These are phyloP conservation scores for Isaurus tuberculatus DNA, from an alignment of 92 coral and sea anemone genomes.

Conservation along the genomic window DNA sequence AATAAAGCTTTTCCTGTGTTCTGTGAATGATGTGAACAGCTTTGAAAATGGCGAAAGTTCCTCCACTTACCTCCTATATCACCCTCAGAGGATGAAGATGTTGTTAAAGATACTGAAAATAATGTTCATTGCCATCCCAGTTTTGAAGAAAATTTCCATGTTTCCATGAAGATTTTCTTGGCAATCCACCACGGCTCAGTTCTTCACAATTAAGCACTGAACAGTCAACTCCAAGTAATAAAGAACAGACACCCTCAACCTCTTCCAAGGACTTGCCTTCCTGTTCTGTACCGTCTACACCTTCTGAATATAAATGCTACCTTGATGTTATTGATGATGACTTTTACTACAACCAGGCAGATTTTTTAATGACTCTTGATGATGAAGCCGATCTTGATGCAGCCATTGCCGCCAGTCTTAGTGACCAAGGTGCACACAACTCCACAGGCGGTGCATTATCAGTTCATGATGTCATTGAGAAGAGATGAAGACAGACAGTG, in stretches of 20 bases:
- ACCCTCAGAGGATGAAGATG: constrained; percentile 12
- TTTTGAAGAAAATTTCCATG: constrained; percentile 9
- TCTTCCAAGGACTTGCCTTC: constrained; percentile 32
- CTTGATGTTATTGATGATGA: constrained; percentile 48
- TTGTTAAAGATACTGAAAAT: constrained; percentile 1
- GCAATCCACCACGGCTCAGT: constrained; percentile 12
- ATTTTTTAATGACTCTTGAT: constrained; percentile 26
- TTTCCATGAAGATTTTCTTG: constrained; percentile 29
- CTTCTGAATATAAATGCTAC: constrained; percentile 34
- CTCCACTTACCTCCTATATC: constrained; percentile 21
- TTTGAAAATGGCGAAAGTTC: constrained; percentile 24
- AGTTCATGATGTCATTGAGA: constrained; percentile 7
- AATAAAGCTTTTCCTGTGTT: constrained; percentile 51
- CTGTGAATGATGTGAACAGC: constrained; percentile 37
- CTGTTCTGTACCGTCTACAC: constrained; percentile 32
- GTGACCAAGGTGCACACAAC: constrained; percentile 1
- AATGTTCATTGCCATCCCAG: background rate
- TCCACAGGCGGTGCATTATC: background rate
- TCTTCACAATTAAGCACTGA: constrained; percentile 4
- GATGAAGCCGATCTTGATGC: constrained; percentile 32
- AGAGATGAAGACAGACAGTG: constrained; percentile 25
- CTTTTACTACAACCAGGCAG: constrained; percentile 32
- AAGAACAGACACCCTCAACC: constrained; percentile 32
- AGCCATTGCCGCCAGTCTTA: constrained; percentile 52
- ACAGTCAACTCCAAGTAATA: constrained; percentile 27